A percentile compares a stretch with the other conserved stretches of the same genome.
Conservation (phyloP, 2,113 vertebrate genomes). For the Alethe castanea region DNA sequence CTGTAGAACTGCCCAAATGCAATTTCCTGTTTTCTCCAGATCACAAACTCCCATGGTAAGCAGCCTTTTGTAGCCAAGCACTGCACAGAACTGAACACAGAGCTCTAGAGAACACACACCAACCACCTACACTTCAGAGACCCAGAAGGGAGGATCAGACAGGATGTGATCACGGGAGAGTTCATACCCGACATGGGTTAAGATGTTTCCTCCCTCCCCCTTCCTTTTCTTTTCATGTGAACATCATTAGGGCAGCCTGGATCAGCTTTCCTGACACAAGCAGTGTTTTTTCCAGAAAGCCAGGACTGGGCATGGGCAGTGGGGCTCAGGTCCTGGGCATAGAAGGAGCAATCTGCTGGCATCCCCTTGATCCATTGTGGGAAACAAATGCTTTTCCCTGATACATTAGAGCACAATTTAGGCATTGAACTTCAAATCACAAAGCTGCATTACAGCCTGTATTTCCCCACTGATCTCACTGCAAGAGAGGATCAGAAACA, state of each 20-base stretch:
- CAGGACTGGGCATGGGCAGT: rapidly evolving
- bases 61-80: background rate
- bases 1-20: background rate
- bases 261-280: background rate
- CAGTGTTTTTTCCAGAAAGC: background rate
- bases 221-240: background rate
- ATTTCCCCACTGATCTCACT: background rate
- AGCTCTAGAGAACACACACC: background rate
- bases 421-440: background rate
- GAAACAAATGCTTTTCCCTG: background rate
- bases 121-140: background rate
- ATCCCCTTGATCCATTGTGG: background rate
- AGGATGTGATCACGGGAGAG: background rate
- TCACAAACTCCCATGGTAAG: background rate
- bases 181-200: background rate
- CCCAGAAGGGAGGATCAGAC: background rate
- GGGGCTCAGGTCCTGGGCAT: background rate
- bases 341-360: background rate
- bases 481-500: background rate
- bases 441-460: background rate
- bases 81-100: background rate
- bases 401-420: background rate
- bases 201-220: background rate
- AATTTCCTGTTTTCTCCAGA: background rate
- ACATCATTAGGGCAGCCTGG: background rate